Evolutionary conservation across 1,140 invertebrate species (phyloP).

Genomic region (Ridgeia piscesae): DNA sequence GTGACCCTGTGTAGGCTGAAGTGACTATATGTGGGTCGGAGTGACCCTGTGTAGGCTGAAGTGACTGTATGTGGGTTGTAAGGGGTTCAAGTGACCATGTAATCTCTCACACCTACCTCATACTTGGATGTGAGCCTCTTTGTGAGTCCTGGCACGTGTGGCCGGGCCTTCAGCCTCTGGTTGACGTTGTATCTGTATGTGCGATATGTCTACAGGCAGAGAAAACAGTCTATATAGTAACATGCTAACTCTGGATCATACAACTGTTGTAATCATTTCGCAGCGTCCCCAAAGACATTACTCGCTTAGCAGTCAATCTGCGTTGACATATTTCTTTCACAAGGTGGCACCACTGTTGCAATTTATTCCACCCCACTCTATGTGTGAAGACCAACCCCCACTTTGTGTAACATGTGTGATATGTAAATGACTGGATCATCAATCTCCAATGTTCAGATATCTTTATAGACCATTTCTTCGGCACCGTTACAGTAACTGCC

Average conservation of each 20-base stretch:
- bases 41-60: neutral
- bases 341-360: too few relatives aligned
- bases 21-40: too few relatives aligned
- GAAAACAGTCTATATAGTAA: neutral
- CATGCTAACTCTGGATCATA: too few relatives aligned
- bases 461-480: neutral
- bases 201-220: neutral
- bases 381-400: too few relatives aligned
- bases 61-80: neutral
- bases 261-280: too few relatives aligned
- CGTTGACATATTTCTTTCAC: too few relatives aligned
- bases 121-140: slow-evolving; percentile 6
- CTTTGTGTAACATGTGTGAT: neutral
- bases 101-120: neutral
- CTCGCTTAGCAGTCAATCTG: too few relatives aligned
- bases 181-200: neutral
- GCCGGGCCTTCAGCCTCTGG: neutral
- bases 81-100: neutral
- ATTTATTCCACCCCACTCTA: too few relatives aligned
- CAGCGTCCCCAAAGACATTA: too few relatives aligned
- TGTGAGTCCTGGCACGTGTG: neutral
- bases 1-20: too few relatives aligned
- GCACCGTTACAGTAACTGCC: neutral
- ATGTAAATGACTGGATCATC: neutral
- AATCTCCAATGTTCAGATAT: neutral